Conservation (phyloP, 2,113 vertebrate species). For the Uropsilus gracilis region DNA sequence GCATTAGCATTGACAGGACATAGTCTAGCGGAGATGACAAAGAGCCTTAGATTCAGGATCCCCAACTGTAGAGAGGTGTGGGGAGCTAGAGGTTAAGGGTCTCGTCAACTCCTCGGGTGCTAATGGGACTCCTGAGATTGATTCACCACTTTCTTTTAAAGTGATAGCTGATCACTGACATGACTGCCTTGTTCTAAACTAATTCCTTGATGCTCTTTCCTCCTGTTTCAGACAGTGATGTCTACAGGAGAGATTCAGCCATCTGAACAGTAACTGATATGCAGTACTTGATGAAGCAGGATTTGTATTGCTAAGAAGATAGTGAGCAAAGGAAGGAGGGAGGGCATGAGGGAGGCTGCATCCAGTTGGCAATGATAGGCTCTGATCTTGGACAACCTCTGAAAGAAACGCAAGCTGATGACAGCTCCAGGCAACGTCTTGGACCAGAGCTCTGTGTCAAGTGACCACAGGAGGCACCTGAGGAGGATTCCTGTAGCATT, state of each 20-base stretch:
- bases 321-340: background rate
- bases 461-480: background rate
- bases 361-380: background rate
- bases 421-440: background rate
- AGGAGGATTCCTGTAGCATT: background rate
- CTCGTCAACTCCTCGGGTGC: rapidly evolving
- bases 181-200: background rate
- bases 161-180: background rate
- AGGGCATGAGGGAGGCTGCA: background rate
- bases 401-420: background rate
- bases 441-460: background rate
- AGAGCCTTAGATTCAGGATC: background rate
- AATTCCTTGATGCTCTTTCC: background rate
- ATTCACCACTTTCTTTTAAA: background rate
- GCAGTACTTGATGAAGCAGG: background rate
- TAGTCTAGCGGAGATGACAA: rapidly evolving
- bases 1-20: background rate
- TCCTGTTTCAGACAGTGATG: background rate
- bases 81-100: background rate
- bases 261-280: background rate
- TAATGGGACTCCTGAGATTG: background rate
- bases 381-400: background rate
- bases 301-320: background rate
- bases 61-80: background rate
- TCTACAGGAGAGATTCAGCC: background rate